Percentiles rank a stretch among this genome's conserved stretches.
These are phyloP conservation scores for Tetragonula carbonaria DNA, from an alignment of 2,888 invertebrate genomes.

Conservation along the genomic window DNA sequence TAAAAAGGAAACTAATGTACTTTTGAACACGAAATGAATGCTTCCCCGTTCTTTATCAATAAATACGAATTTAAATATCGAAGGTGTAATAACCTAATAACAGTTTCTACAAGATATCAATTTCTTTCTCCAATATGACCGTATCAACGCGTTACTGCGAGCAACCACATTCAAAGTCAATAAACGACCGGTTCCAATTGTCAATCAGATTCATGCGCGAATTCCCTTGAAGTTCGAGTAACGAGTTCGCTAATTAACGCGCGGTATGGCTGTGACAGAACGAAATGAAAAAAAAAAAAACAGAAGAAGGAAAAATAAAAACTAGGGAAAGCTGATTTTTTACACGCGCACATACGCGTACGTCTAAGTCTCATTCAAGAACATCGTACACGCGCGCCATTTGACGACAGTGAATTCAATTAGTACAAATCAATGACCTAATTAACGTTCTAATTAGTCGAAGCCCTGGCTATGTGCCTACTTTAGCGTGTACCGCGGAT, in stretches of 20 bases:
- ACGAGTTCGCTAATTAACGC: slow-evolving; percentile 47
- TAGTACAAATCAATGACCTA: slow-evolving; percentile 62
- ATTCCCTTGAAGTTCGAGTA: slow-evolving; percentile 15
- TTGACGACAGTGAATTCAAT: slow-evolving; percentile 54
- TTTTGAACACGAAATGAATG: background rate
- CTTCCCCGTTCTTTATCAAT: background rate
- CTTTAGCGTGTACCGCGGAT: slow-evolving; percentile 35
- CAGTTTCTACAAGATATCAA: background rate
- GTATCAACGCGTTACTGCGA: background rate
- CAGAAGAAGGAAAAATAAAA: background rate
- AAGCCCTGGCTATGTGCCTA: slow-evolving; percentile 44
- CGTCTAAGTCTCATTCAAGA: slow-evolving; percentile 19
- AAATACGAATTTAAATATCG: background rate
- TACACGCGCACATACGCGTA: background rate
- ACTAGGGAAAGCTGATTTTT: background rate
- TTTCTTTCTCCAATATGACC: background rate
- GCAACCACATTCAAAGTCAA: background rate
- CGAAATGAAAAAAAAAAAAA: background rate
- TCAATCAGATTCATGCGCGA: background rate
- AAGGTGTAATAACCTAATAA: background rate
- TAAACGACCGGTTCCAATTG: slow-evolving; percentile 1
- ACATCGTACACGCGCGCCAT: slow-evolving; percentile 10
- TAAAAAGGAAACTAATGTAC: background rate
- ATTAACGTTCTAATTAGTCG: slow-evolving; percentile 66
- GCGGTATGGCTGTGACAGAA: background rate